These are phyloP conservation scores for Nibea albiflora DNA, from an alignment of 2,113 vertebrate genomes.

Conservation along the genomic window DNA sequence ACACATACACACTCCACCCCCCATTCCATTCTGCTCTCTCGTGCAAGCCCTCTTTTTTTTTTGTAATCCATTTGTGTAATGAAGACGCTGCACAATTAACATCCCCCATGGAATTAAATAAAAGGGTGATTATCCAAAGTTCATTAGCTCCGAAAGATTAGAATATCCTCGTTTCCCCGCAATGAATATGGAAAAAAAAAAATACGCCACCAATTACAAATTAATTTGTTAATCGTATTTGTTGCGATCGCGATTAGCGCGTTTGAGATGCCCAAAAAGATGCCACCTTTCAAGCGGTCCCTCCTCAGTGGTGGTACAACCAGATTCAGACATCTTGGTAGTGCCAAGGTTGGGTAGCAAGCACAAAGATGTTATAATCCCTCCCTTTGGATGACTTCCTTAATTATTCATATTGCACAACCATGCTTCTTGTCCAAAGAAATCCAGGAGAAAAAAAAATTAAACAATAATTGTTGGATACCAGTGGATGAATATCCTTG, in stretches of 20 bases:
- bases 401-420: slow-evolving; percentile 86
- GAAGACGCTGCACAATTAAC: slow-evolving; percentile 94
- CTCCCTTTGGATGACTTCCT: slow-evolving; percentile 86
- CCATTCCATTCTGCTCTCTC: slow-evolving; percentile 79
- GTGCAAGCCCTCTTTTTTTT: slow-evolving; percentile 83
- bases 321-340: slow-evolving; percentile 81
- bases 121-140: slow-evolving; percentile 94
- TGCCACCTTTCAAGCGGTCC: slow-evolving; percentile 84
- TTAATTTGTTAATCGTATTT: slow-evolving; percentile 77
- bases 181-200: slow-evolving; percentile 78
- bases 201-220: slow-evolving; percentile 76
- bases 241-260: slow-evolving; percentile 70
- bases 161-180: slow-evolving; percentile 86
- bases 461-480: slow-evolving; percentile 66
- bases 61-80: slow-evolving; percentile 98
- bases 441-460: slow-evolving; percentile 75
- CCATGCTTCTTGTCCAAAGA: slow-evolving; percentile 82
- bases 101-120: slow-evolving; percentile 86
- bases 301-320: slow-evolving; percentile 73
- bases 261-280: slow-evolving; percentile 88
- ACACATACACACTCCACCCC: slow-evolving; percentile 71
- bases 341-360: slow-evolving; percentile 81
- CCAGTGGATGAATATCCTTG: slow-evolving; percentile 71
- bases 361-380: slow-evolving; percentile 87
- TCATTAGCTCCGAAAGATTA: slow-evolving; percentile 95